phyloP scores from a whole-genome alignment of 2,797 vertebrate genomes.

The Cryptoprocta ferox region DNA sequence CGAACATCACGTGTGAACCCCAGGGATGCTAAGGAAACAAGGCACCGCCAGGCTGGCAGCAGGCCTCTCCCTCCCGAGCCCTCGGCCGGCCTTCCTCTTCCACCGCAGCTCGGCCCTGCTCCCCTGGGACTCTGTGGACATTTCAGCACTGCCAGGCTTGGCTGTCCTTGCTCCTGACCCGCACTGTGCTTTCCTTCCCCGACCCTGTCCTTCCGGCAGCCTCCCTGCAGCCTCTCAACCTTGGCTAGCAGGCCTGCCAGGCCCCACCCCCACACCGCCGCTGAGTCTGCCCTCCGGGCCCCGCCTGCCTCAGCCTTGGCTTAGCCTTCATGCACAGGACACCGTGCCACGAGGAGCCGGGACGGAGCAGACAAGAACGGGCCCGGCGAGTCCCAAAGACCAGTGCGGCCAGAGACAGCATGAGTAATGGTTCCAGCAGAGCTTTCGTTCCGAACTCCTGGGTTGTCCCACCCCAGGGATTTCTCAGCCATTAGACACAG shows the following conservation, averaged over 20 bases:
- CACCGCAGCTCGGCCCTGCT: background rate
- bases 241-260: background rate
- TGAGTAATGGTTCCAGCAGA: rapidly evolving
- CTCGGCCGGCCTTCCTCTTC: background rate
- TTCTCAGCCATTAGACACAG: background rate
- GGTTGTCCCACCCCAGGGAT: background rate
- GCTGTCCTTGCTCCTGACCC: background rate
- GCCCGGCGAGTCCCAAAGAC: background rate
- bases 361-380: background rate
- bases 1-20: rapidly evolving
- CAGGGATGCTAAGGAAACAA: no score
- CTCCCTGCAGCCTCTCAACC: background rate
- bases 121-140: no score
- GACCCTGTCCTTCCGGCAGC: background rate
- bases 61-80: background rate
- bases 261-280: rapidly evolving
- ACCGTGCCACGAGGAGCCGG: background rate
- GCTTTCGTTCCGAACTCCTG: background rate
- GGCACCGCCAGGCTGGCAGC: no score
- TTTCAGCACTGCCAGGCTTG: background rate
- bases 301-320: background rate
- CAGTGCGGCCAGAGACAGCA: rapidly evolving
- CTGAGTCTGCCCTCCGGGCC: background rate
- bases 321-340: background rate
- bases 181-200: rapidly evolving